Evolutionary conservation across 2,113 vertebrate genomes (phyloP).

Genomic region (Gavia stellata): DNA sequence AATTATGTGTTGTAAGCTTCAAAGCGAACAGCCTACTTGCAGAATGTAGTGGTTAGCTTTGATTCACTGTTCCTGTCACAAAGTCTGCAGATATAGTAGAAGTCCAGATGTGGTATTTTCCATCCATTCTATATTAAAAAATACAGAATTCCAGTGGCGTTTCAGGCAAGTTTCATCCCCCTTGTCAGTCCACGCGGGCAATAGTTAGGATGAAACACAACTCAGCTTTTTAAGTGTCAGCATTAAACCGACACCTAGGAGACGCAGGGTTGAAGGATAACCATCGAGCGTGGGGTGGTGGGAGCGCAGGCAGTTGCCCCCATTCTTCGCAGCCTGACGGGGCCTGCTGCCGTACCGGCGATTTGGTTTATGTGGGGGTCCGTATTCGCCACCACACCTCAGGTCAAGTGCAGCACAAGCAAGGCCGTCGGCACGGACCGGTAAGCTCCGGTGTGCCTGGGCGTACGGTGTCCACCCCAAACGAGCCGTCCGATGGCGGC

Average conservation of each 20-base stretch:
- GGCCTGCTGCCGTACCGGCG: not conserved
- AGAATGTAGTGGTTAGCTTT: not conserved
- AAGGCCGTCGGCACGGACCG: not conserved
- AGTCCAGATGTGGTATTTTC: not conserved
- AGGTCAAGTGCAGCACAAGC: not conserved
- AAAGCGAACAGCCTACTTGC: not conserved
- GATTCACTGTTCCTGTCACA: not conserved
- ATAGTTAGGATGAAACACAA: accelerated
- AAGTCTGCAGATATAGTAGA: not conserved
- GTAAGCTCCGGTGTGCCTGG: too few species aligned
- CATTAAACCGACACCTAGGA: accelerated
- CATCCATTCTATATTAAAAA: not conserved
- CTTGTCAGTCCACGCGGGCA: too few species aligned
- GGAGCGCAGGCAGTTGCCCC: not conserved
- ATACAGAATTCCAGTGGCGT: accelerated
- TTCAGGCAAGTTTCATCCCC: not conserved
- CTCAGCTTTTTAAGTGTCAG: not conserved
- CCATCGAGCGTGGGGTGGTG: accelerated
- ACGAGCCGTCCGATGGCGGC: not conserved
- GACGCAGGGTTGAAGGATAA: accelerated
- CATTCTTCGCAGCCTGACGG: accelerated
- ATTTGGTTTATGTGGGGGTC: too few species aligned
- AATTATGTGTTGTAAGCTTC: conserved; percentile 37
- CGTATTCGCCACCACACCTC: not conserved
- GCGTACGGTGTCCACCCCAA: not conserved